Percentiles rank a stretch among this genome's conserved stretches.
phyloP scores from a whole-genome alignment of 2,888 invertebrate genomes.

The Lymantria monacha region DNA sequence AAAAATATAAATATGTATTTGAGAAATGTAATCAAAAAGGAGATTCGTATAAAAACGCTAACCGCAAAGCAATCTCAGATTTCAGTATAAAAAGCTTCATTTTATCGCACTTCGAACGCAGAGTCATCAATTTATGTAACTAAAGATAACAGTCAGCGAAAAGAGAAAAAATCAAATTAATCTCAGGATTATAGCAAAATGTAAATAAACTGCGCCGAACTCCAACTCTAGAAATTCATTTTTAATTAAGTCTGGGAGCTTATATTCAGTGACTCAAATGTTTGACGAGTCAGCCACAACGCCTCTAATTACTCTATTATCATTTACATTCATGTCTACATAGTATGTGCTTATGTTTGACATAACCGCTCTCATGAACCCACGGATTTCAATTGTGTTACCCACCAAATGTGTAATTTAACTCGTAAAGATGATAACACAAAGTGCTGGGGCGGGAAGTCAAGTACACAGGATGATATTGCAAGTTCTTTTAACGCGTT shows the following conservation, averaged over 20 bases:
- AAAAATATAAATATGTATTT: too few relatives aligned
- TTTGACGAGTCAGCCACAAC: conserved; percentile 40
- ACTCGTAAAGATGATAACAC: conserved; percentile 15
- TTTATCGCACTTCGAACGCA: conserved; percentile 16
- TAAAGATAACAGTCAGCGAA: conserved; percentile 18
- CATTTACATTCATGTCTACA: conserved; percentile 27
- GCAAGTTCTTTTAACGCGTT: conserved; percentile 52
- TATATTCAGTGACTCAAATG: conserved; percentile 34
- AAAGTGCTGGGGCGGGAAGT: conserved; percentile 36
- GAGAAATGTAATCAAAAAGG: too few relatives aligned
- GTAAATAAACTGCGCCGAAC: background rate
- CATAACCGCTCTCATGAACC: conserved; percentile 35
- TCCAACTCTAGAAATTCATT: conserved; percentile 26
- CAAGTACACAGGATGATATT: conserved; percentile 41
- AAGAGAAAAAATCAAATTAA: conserved; percentile 23
- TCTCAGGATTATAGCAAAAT: conserved; percentile 18
- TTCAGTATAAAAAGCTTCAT: conserved; percentile 21
- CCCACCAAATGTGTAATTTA: conserved; percentile 23
- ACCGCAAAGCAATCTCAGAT: conserved; percentile 7
- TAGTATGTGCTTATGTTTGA: conserved; percentile 32
- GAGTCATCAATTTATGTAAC: conserved; percentile 29
- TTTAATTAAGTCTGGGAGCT: conserved; percentile 44
- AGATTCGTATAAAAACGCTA: background rate
- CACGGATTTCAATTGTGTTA: conserved; percentile 23
- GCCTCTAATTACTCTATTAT: conserved; percentile 38